These are phyloP conservation scores for Aphelocoma coerulescens DNA, from an alignment of 2,113 vertebrate species.

Conservation along the genomic window DNA sequence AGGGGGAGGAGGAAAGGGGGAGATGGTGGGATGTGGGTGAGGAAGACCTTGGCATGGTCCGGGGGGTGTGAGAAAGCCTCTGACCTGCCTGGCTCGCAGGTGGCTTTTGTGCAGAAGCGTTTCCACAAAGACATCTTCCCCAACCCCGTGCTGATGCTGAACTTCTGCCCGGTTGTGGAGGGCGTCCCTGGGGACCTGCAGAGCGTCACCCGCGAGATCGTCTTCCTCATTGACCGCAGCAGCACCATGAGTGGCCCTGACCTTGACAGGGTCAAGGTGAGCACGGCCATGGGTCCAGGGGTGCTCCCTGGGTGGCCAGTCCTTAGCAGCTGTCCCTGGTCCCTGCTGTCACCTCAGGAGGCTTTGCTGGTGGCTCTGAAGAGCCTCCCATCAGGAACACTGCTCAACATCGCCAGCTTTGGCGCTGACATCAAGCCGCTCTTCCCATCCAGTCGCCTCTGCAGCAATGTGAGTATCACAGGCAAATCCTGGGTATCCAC, in stretches of 20 bases:
- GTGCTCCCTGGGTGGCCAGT: neutral
- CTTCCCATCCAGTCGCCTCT: constrained; percentile 85
- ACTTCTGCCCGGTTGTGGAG: constrained; percentile 87
- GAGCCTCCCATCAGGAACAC: constrained; percentile 84
- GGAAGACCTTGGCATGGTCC: rapidly evolving
- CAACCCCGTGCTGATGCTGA: constrained; percentile 93
- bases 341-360: constrained; percentile 73
- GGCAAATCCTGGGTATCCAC: neutral
- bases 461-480: constrained; percentile 80
- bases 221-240: constrained; percentile 86
- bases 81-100: constrained; percentile 58
- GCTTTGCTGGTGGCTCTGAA: constrained; percentile 88
- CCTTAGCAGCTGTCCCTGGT: neutral
- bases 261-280: constrained; percentile 80
- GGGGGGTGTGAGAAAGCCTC: neutral
- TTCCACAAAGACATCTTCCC: constrained; percentile 93
- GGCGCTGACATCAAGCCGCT: constrained; percentile 76
- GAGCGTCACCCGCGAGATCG: constrained; percentile 82
- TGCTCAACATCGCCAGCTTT: constrained; percentile 85
- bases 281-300: rapidly evolving
- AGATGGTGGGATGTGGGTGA: neutral
- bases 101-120: constrained; percentile 89
- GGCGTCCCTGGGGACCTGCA: constrained; percentile 75
- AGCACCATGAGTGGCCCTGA: constrained; percentile 65
- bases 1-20: neutral